Percentiles rank a stretch among this genome's conserved stretches.
These are phyloP conservation scores for Pterostichus niger DNA, from an alignment of 2,888 invertebrate genomes.

Conservation along the genomic window DNA sequence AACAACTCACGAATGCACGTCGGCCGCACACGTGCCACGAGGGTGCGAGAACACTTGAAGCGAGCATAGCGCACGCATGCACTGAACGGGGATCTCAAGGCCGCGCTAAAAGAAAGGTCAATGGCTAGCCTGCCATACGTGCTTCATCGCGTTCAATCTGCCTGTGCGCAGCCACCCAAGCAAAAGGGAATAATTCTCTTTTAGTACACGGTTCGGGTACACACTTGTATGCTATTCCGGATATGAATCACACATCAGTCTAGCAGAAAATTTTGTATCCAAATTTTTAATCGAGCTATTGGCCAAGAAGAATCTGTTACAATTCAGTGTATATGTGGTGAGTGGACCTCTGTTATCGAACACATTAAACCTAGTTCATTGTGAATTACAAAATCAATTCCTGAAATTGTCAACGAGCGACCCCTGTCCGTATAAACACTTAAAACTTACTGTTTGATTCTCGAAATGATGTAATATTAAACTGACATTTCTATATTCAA, in stretches of 20 bases:
- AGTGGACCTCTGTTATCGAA: background rate
- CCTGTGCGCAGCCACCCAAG: background rate
- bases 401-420: background rate
- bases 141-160: constrained; percentile 27
- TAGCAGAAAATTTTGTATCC: too few relatives aligned
- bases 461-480: constrained; percentile 1
- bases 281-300: too few relatives aligned
- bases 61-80: constrained; percentile 8
- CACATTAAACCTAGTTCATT: background rate
- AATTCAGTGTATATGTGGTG: too few relatives aligned
- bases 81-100: constrained; percentile 56
- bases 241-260: too few relatives aligned
- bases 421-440: constrained; percentile 2
- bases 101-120: constrained; percentile 59
- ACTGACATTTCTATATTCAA: background rate
- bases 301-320: too few relatives aligned
- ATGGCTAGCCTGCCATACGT: constrained; percentile 54
- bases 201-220: too few relatives aligned
- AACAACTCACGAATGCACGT: background rate
- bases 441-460: background rate
- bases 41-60: constrained; percentile 27
- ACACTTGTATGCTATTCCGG: too few relatives aligned
- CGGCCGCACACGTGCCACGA: constrained; percentile 15
- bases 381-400: constrained; percentile 1
- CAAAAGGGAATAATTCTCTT: background rate